Conservation (phyloP, 2,113 vertebrate genomes). For the Caranx melampygus region DNA sequence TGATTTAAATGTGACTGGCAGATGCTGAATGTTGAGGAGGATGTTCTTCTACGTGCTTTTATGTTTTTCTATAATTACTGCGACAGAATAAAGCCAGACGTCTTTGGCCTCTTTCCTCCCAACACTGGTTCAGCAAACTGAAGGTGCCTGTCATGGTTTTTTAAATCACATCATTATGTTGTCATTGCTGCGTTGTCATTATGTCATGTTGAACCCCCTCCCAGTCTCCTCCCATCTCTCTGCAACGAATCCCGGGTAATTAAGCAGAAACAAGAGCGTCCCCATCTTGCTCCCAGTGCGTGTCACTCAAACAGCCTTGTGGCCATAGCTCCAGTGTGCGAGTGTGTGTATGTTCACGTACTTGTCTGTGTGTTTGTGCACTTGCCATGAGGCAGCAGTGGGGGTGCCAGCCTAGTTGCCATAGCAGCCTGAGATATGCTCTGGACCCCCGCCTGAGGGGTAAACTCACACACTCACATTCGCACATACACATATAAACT, state of each 20-base stretch:
- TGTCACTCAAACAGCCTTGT: conserved; percentile 41
- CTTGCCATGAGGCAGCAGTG: conserved; percentile 65
- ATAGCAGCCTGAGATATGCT: conserved; percentile 76
- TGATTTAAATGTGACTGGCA: background rate
- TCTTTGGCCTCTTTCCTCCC: background rate
- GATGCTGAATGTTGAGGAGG: background rate
- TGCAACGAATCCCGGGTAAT: conserved; percentile 46
- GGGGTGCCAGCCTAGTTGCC: conserved; percentile 75
- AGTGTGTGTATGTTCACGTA: conserved; percentile 26
- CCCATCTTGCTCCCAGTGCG: background rate
- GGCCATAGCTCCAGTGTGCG: conserved; percentile 17
- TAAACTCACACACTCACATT: conserved; percentile 36
- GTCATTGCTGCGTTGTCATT: background rate
- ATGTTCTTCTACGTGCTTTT: background rate
- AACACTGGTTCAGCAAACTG: background rate
- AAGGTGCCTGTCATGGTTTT: background rate
- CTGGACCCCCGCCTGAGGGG: conserved; percentile 72
- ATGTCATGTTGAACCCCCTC: conserved; percentile 20
- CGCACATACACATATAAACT: conserved; percentile 5
- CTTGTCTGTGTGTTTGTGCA: conserved; percentile 42
- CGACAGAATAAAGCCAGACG: background rate
- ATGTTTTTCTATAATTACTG: background rate
- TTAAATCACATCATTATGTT: background rate
- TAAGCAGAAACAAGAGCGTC: conserved; percentile 41
- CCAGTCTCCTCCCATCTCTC: background rate